Percentiles rank a stretch among this genome's conserved stretches.
Evolutionary conservation across 2,113 vertebrate genomes (phyloP).

Genomic region (Hippoglossus stenolepis): DNA sequence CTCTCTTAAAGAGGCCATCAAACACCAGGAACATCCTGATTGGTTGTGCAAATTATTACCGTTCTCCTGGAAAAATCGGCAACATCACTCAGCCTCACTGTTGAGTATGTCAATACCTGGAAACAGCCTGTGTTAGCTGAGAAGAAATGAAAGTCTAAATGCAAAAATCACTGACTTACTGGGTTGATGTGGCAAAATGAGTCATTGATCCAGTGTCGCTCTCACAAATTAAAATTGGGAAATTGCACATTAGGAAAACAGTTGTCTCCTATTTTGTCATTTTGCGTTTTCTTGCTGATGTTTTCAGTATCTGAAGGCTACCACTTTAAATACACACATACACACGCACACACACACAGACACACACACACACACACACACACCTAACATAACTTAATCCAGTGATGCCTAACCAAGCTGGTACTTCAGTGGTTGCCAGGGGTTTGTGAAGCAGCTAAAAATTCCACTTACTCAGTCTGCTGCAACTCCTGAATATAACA

Average conservation of each 20-base stretch:
- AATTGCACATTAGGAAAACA: background rate
- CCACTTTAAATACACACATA: too few relatives aligned
- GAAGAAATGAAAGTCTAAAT: conserved; percentile 1
- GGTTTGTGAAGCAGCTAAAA: too few relatives aligned
- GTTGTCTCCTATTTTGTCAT: background rate
- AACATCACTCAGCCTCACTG: background rate
- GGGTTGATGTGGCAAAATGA: background rate
- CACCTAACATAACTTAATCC: too few relatives aligned
- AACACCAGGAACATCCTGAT: background rate
- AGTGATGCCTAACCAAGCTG: too few relatives aligned
- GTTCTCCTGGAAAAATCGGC: background rate
- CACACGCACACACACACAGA: too few relatives aligned
- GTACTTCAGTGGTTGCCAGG: too few relatives aligned
- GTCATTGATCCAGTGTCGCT: background rate
- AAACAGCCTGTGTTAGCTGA: conserved; percentile 5
- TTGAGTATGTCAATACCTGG: conserved; percentile 23
- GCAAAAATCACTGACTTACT: background rate
- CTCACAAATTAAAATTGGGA: background rate
- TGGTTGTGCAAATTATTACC: conserved; percentile 3
- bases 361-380: too few relatives aligned
- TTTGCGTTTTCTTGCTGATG: background rate
- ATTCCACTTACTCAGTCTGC: too few relatives aligned
- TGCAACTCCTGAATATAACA: too few relatives aligned
- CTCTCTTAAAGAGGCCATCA: conserved; percentile 21
- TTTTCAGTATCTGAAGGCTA: too few relatives aligned